Evolutionary conservation across 2,888 invertebrate genomes (phyloP).

Genomic region (Heliconius aoede): DNA sequence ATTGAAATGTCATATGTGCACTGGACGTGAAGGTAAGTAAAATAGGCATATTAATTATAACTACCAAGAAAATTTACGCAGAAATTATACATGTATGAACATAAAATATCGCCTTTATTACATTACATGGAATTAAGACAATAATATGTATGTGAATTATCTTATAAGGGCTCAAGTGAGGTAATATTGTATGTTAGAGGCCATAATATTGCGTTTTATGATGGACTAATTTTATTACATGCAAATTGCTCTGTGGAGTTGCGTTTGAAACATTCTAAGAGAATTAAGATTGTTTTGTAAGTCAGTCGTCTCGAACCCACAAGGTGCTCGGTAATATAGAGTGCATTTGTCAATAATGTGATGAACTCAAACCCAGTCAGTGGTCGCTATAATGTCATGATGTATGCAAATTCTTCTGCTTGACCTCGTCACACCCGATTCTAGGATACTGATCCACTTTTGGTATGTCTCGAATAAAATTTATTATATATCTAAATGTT

Average conservation of each 20-base stretch:
- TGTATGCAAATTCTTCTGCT: constrained; percentile 69
- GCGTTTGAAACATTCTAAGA: constrained; percentile 65
- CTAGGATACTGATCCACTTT: constrained; percentile 74
- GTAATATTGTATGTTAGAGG: constrained; percentile 53
- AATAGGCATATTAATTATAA: constrained; percentile 45
- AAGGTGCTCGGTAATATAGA: constrained; percentile 49
- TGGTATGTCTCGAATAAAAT: constrained; percentile 74
- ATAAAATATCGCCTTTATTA: constrained; percentile 30
- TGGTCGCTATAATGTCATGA: constrained; percentile 59
- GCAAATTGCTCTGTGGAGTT: constrained; percentile 66
- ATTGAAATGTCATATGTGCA: constrained; percentile 47
- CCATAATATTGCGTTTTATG: constrained; percentile 65
- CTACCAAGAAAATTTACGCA: too few species aligned
- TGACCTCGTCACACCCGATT: constrained; percentile 76
- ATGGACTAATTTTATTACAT: constrained; percentile 66
- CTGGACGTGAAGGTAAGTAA: constrained; percentile 43
- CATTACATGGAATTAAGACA: constrained; percentile 24
- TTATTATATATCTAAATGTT: constrained; percentile 77
- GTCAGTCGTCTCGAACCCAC: constrained; percentile 67
- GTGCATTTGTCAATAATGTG: constrained; percentile 59
- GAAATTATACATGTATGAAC: background rate
- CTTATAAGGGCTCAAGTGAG: constrained; percentile 29
- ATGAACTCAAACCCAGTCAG: constrained; percentile 54
- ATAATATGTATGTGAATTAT: constrained; percentile 43
- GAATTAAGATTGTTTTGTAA: constrained; percentile 68